phyloP scores from a whole-genome alignment of 2,797 vertebrate species.

The Alectoris magna region DNA sequence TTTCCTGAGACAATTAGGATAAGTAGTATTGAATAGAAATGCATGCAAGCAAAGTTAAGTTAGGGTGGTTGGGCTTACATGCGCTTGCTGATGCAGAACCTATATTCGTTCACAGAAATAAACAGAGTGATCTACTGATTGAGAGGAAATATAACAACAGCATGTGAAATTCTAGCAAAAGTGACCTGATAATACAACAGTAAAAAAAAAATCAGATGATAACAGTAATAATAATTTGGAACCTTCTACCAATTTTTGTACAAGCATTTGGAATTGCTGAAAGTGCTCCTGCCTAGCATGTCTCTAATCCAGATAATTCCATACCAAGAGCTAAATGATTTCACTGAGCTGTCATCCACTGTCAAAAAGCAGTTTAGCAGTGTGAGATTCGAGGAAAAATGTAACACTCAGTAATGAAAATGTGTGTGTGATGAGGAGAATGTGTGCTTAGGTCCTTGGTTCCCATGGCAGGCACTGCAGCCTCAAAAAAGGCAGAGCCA shows the following conservation, averaged over 20 bases:
- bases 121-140: not conserved
- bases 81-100: not conserved
- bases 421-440: rapidly evolving
- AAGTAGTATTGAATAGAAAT: not conserved
- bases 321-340: not conserved
- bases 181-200: not conserved
- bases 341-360: not conserved
- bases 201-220: not conserved
- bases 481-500: not conserved
- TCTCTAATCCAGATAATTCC: not conserved
- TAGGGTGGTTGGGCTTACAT: not conserved
- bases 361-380: not conserved
- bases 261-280: not conserved
- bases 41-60: not conserved
- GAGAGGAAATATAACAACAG: not conserved
- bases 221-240: too few species aligned
- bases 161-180: not conserved
- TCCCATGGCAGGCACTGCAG: not conserved
- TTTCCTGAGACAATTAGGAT: not conserved
- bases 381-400: not conserved
- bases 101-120: not conserved
- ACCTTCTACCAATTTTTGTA: too few species aligned
- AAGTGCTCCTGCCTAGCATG: not conserved
- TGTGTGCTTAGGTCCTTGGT: too few species aligned
- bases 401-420: not conserved